Evolutionary conservation across 2,888 invertebrate species (phyloP).

Genomic region (Caenorhabditis afra): DNA sequence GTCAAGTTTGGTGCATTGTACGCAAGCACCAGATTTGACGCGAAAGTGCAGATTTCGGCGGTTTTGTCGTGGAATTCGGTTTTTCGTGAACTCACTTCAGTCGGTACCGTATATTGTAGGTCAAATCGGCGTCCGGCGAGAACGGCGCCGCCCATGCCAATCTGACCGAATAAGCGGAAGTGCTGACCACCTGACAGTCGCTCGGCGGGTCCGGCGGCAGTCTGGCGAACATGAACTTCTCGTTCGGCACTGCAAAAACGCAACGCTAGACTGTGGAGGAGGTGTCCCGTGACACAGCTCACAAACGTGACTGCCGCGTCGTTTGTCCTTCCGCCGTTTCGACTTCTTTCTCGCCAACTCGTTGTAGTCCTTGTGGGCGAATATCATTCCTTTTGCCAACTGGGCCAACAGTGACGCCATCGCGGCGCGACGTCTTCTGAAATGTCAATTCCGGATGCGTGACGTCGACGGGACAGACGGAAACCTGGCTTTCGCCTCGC

Average conservation of each 20-base stretch:
- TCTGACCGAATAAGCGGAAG: constrained; percentile 79
- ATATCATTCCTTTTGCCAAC: constrained; percentile 79
- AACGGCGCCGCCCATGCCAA: constrained; percentile 79
- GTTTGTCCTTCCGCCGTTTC: constrained; percentile 72
- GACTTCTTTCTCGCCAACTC: constrained; percentile 76
- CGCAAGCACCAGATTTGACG: too few relatives aligned
- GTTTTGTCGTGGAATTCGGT: not conserved
- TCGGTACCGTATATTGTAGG: constrained; percentile 72
- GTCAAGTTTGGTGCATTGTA: not conserved
- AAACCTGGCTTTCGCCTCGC: constrained; percentile 79
- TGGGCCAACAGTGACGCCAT: constrained; percentile 80
- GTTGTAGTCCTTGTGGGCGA: constrained; percentile 78
- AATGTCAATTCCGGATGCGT: not conserved
- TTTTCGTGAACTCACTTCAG: constrained; percentile 68
- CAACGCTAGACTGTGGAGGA: not conserved
- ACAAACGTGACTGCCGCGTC: constrained; percentile 76
- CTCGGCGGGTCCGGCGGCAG: constrained; percentile 79
- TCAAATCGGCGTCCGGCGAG: constrained; percentile 74
- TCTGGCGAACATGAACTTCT: constrained; percentile 79
- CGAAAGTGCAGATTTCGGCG: not conserved
- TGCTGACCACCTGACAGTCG: constrained; percentile 79
- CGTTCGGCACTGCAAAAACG: constrained; percentile 76
- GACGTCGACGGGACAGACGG: too few relatives aligned
- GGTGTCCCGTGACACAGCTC: not conserved
- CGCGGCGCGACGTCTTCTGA: constrained; percentile 75